phyloP scores from a whole-genome alignment of 2,113 vertebrate genomes.

The Cyanoramphus novaezelandiae region DNA sequence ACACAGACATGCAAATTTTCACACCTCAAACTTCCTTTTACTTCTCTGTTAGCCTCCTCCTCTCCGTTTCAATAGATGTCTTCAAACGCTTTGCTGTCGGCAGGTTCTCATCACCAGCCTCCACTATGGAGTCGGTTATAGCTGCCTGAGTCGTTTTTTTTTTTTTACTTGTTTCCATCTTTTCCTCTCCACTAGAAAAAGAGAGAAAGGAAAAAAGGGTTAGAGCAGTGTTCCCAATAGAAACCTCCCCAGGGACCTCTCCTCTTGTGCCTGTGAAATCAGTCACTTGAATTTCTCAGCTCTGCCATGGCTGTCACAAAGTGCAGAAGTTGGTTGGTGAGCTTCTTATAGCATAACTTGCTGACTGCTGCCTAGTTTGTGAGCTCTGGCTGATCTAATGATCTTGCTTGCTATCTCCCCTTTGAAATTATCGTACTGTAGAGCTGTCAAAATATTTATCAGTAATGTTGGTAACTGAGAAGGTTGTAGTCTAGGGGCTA shows the following conservation, averaged over 20 bases:
- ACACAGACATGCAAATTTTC: not conserved
- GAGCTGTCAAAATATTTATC: not conserved
- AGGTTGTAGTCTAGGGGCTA: not conserved
- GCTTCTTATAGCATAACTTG: not conserved
- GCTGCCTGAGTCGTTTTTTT: not conserved
- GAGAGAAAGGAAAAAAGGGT: not conserved
- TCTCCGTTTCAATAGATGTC: not conserved
- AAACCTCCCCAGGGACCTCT: not conserved
- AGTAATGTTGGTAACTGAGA: not conserved
- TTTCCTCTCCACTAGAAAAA: not conserved
- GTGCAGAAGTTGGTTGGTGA: not conserved
- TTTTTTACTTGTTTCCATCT: not conserved
- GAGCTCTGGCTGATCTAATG: not conserved
- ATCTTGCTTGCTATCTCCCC: not conserved
- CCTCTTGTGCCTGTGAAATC: not conserved
- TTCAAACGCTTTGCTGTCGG: not conserved
- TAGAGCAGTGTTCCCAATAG: not conserved
- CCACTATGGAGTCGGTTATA: not conserved
- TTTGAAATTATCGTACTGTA: not conserved
- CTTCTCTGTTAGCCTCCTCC: not conserved
- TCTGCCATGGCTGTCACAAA: not conserved
- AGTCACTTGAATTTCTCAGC: not conserved
- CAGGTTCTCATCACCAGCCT: conserved; percentile 19
- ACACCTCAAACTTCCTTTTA: conserved; percentile 8
- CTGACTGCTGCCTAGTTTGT: not conserved